Conservation (phyloP, 2,888 invertebrate genomes). For the Chirona hameri region DNA sequence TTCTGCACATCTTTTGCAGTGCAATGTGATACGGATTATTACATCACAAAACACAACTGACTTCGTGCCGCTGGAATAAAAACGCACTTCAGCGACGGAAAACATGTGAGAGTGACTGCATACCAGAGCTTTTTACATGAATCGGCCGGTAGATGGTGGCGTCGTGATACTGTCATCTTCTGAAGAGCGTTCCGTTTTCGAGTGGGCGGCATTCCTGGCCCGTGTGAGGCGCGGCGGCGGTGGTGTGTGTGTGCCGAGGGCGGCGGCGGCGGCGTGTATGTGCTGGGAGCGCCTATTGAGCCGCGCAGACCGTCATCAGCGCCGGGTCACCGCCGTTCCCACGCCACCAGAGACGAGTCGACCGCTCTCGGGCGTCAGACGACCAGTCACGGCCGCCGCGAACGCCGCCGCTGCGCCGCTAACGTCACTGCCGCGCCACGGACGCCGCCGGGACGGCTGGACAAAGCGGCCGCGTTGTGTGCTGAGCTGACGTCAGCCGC, state of each 20-base stretch:
- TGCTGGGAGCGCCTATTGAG: not conserved
- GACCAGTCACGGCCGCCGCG: conserved; percentile 22
- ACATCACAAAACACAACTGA: no score
- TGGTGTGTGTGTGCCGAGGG: no score
- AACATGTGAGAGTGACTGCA: no score
- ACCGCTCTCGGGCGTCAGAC: not conserved
- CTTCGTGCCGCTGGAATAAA: no score
- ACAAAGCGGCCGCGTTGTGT: not conserved
- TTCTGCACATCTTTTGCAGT: no score
- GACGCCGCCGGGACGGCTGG: not conserved
- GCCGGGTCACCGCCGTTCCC: conserved; percentile 7
- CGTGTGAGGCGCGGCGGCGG: no score
- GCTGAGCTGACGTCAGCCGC: not conserved
- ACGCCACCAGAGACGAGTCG: not conserved
- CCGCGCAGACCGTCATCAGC: not conserved
- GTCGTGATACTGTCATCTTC: no score
- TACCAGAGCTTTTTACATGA: no score
- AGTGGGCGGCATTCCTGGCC: not conserved
- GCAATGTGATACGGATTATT: no score
- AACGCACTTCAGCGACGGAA: no score
- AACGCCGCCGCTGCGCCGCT: not conserved
- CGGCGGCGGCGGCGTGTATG: not conserved
- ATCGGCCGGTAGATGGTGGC: no score
- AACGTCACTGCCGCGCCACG: not conserved
- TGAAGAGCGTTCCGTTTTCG: not conserved